Evolutionary conservation across 2,888 invertebrate genomes (phyloP), one percentile per base, ranked within the genome.

Genomic region (Diloba caeruleocephala): DNA sequence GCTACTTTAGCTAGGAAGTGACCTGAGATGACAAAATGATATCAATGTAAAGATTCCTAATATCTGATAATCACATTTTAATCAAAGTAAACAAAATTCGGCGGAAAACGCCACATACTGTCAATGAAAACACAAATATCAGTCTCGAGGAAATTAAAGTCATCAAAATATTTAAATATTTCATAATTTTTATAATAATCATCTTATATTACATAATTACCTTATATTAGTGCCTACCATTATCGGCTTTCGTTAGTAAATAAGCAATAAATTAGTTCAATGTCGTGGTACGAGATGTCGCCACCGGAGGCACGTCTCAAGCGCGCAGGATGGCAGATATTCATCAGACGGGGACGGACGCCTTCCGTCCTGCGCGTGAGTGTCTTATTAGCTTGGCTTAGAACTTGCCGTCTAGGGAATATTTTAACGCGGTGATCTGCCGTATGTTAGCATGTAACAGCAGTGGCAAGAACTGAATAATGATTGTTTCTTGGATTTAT

Each of bases 301-400:
- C 61, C 49, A 66, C 75, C 71, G 73, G 76, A 71, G 65, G 65
- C 71, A 66, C 59, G 50, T 61, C 45, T 71, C 74, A 72, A 58
- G 48, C 29, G 39, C 48, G 43, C 69, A 59, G 63, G 68, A 62
- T 62, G 65, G 69, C 55, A 74, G 75, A 68, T 70, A 70, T 74
- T 62, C 62, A 74, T 76, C 75, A 75, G 59, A 38, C 53, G 49
- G 38, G 57, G 63, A 75, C 71, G 45, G 57, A 65, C 71, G 67
- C 62, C 59, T 76, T 71, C 75, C 75, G 60, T 45, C 55, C 62
- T 46, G 50, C 44, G 46, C 59, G 54, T 46, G 58, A 57, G 57
- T 55, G 53, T 61, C 73, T 57, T 72, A 71, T 72, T 72, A 72
- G 61, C 56, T 14, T 51, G 51, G 62, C 56, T 67, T 58, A 70